phyloP scores from a whole-genome alignment of 2,113 vertebrate genomes.

The Dromiciops gliroides region DNA sequence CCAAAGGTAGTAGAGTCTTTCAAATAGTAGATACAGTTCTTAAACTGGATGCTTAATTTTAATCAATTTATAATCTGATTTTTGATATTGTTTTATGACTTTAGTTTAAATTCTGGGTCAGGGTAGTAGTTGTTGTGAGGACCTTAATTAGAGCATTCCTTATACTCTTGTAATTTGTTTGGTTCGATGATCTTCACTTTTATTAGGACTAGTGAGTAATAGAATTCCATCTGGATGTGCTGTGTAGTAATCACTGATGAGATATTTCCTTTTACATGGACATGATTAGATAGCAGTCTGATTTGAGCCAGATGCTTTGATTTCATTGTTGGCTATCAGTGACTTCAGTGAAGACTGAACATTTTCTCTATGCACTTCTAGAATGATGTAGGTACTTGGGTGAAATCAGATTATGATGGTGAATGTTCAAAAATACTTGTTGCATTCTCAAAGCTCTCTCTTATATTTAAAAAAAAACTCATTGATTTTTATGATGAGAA shows the following conservation, averaged over 20 bases:
- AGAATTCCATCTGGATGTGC: slow-evolving; percentile 40
- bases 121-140: background rate
- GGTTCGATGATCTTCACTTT: slow-evolving; percentile 52
- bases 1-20: slow-evolving; percentile 63
- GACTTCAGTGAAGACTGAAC: slow-evolving; percentile 33
- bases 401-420: background rate
- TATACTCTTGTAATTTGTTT: slow-evolving; percentile 17
- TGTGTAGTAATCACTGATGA: slow-evolving; percentile 41
- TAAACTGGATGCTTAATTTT: slow-evolving; percentile 44
- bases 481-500: background rate
- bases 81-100: slow-evolving; percentile 47
- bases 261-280: slow-evolving; percentile 34
- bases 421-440: slow-evolving; percentile 48
- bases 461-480: slow-evolving; percentile 59
- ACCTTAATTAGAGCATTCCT: slow-evolving; percentile 52
- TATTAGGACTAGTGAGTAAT: slow-evolving; percentile 46
- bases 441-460: slow-evolving; percentile 63
- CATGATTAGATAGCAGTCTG: slow-evolving; percentile 36
- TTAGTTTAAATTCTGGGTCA: background rate
- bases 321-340: background rate
- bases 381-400: slow-evolving; percentile 10
- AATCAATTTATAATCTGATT: slow-evolving; percentile 58
- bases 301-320: slow-evolving; percentile 38
- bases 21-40: slow-evolving; percentile 66
- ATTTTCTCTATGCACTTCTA: slow-evolving; percentile 14